A percentile compares a stretch with the other conserved stretches of the same genome.
Evolutionary conservation across 2,888 invertebrate genomes (phyloP).

Genomic region (Drymonia ruficornis): DNA sequence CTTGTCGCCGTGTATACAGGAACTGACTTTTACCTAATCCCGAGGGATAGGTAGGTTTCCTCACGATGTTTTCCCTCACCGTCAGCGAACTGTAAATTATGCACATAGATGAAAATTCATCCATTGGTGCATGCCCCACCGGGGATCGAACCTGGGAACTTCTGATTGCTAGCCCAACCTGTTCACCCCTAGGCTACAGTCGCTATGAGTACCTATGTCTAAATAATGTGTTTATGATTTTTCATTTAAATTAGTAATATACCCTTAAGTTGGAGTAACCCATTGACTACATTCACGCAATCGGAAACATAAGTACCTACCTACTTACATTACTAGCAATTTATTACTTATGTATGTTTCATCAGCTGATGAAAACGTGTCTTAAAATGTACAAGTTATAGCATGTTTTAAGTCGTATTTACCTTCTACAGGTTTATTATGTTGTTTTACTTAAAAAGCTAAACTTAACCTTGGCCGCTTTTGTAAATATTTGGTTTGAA

Average conservation of each 20-base stretch:
- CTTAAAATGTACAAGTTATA: background rate
- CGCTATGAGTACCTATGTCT: background rate
- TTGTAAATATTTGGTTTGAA: background rate
- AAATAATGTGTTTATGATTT: background rate
- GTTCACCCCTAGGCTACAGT: too few relatives aligned
- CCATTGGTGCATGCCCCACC: too few relatives aligned
- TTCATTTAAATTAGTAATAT: background rate
- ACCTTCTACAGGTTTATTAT: too few relatives aligned
- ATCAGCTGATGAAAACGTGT: constrained; percentile 9
- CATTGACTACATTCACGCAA: constrained; percentile 22
- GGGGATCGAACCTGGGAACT: too few relatives aligned
- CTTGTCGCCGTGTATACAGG: too few relatives aligned
- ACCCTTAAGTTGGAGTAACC: constrained; percentile 16
- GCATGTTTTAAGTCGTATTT: too few relatives aligned
- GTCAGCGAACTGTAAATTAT: too few relatives aligned
- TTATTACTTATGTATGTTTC: constrained; percentile 22
- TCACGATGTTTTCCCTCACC: too few relatives aligned
- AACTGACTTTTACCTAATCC: too few relatives aligned
- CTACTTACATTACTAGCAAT: constrained; percentile 14
- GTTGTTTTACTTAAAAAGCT: background rate
- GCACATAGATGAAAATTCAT: too few relatives aligned
- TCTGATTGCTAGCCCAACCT: too few relatives aligned
- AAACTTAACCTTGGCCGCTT: background rate
- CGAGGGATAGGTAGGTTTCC: too few relatives aligned
- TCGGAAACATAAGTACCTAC: constrained; percentile 15